phyloP scores from a whole-genome alignment of 2,888 invertebrate species.

The Stomorhina lunata region DNA sequence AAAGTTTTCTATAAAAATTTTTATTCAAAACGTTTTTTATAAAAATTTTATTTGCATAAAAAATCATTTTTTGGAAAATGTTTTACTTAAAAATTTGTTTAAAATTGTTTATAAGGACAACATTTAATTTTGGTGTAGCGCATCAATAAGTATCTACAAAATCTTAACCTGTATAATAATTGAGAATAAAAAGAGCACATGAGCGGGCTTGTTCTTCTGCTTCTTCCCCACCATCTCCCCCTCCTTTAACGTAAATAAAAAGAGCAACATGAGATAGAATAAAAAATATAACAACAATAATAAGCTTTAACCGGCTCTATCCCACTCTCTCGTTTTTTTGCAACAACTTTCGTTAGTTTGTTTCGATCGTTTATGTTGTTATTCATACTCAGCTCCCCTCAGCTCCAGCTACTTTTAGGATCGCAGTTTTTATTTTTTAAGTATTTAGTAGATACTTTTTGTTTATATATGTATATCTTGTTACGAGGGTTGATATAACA shows the following conservation, averaged over 20 bases:
- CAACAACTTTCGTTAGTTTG: not conserved
- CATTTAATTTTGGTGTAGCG: too few species aligned
- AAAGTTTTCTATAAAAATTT: too few species aligned
- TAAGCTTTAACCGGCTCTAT: conserved; percentile 29
- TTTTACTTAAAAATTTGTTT: too few species aligned
- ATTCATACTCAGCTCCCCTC: not conserved
- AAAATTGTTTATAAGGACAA: too few species aligned
- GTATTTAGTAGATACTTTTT: not conserved
- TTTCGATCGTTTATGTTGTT: conserved; percentile 27
- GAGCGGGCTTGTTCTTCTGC: not conserved
- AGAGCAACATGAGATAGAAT: conserved; percentile 4
- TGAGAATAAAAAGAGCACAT: not conserved
- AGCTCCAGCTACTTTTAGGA: not conserved
- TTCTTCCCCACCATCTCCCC: not conserved
- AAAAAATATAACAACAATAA: not conserved
- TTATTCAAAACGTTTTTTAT: too few species aligned
- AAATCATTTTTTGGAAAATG: too few species aligned
- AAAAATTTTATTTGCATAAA: too few species aligned
- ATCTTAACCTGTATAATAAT: conserved; percentile 46
- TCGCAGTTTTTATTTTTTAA: not conserved
- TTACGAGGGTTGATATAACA: not conserved
- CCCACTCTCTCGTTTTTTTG: not conserved
- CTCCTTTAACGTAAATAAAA: not conserved
- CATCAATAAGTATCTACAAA: conserved; percentile 37
- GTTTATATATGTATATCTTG: not conserved